A percentile compares a stretch with the other conserved stretches of the same genome.
Conservation (phyloP, 1,140 invertebrate genomes). For the Octopus bimaculoides region DNA sequence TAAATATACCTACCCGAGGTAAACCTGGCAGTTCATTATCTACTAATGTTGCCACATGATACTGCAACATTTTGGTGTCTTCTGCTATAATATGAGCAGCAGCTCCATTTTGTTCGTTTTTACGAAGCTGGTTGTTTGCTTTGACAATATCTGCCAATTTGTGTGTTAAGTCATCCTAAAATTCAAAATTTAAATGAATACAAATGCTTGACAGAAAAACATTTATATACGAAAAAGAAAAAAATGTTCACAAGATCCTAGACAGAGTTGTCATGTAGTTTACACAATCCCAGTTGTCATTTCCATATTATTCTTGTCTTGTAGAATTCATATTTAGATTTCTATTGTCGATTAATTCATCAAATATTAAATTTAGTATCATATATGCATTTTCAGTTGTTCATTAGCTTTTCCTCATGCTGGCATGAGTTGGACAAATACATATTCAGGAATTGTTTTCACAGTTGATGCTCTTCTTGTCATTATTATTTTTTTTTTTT, state of each 20-base stretch:
- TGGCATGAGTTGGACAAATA: too few relatives aligned
- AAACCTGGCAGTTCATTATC: constrained; percentile 99
- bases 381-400: too few relatives aligned
- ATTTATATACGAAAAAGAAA: not conserved
- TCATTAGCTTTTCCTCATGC: too few relatives aligned
- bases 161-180: constrained; percentile 96
- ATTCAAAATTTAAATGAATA: constrained; percentile 20
- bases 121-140: constrained; percentile 90
- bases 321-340: too few relatives aligned
- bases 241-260: not conserved
- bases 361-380: too few relatives aligned
- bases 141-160: constrained; percentile 99
- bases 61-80: constrained; percentile 98
- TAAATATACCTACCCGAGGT: constrained; percentile 66
- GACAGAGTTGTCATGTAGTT: too few relatives aligned
- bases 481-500: too few relatives aligned
- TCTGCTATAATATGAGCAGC: constrained; percentile 95
- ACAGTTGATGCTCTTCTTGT: too few relatives aligned
- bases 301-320: not conserved
- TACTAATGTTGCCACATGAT: constrained; percentile 95
- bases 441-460: too few relatives aligned
- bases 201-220: constrained; percentile 1
- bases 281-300: too few relatives aligned
- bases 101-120: constrained; percentile 94
- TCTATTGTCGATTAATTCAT: too few relatives aligned